Base-by-base conservation (phyloP, 1,140 invertebrate species). In the Zaprionus ornatus region DNA sequence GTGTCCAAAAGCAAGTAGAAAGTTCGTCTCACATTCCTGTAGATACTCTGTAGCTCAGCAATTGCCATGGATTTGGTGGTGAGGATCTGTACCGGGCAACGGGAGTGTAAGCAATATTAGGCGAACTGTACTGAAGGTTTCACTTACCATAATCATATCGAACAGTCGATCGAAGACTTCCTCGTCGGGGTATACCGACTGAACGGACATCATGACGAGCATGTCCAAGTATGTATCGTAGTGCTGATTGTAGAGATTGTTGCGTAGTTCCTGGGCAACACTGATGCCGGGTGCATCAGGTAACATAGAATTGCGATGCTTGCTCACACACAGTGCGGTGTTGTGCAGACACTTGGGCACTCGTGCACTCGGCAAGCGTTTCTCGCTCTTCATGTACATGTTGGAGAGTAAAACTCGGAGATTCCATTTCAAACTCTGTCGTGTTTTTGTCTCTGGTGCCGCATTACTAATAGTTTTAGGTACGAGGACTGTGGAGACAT, bases 161-260 rank as follows among this genome's bases (percentile, higher is more conserved):
- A 88, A 56, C 0, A 88, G 67, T 10, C 71, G 52, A 52, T 88
- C 81, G 5, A 88, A 61, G 3, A 81, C 63, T 0, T 62, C 55
- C 12, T 88, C 84, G 3, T 79, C 84, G 0, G 84, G 84, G 13
- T 65, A 88, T 3, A 90, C 85, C 5, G 61, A 63, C 37, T 88
- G 84, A 12, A 90, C 23, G 17, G 67, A 74, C 71, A 88, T 73
- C 10, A 50, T 72, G 19, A 81, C 68, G 15, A 90, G 55, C 40
- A 88, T 81, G 50, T 90, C 80, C 10, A 88, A 42, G 25, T 75
- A 88, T 0, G 85, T 84, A 4, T 88, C 85, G 35, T 88, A 90
- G 21, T 84, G 74, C 52, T 90, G 74, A 2, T 63, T 76, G 17
- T 74, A 32, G 10, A 88, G 57, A n/a, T 82, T 80, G 0, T 50